These are phyloP conservation scores for Dysidea cf. avara DNA, from an alignment of 37 sponge, comb jelly and placozoan genomes.

Conservation along the genomic window DNA sequence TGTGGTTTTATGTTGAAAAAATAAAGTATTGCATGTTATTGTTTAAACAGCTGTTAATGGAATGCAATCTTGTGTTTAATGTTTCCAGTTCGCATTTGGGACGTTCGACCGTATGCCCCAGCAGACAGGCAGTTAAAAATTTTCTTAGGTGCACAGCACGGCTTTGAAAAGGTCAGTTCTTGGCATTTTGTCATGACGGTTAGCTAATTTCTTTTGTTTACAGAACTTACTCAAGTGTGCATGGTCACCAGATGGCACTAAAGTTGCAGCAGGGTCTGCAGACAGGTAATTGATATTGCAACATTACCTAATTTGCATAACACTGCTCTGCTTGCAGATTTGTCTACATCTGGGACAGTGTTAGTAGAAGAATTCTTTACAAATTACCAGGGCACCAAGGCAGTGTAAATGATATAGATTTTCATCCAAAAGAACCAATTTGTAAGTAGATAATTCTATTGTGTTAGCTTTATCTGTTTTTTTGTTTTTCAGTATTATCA, in stretches of 20 bases:
- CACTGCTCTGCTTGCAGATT: conserved; percentile 45
- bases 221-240: conserved; percentile 82
- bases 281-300: conserved; percentile 66
- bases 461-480: background rate
- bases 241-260: conserved; percentile 91
- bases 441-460: conserved; percentile 39
- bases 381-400: conserved; percentile 95
- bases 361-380: conserved; percentile 74
- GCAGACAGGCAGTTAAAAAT: conserved; percentile 76
- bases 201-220: background rate
- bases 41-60: no score
- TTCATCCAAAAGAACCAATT: conserved; percentile 96
- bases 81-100: conserved; percentile 90
- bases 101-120: conserved; percentile 90
- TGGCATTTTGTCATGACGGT: background rate
- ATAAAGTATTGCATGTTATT: background rate
- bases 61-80: background rate
- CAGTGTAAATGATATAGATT: conserved; percentile 94
- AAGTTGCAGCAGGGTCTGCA: conserved; percentile 86
- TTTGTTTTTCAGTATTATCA: conserved; percentile 62
- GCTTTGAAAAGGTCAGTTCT: conserved; percentile 87
- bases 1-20: background rate
- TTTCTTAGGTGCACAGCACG: conserved; percentile 82
- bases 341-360: conserved; percentile 96
- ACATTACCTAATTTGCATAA: background rate